These are phyloP conservation scores for Clarias pachynema DNA, from an alignment of 2,797 vertebrate genomes.

Conservation along the genomic window DNA sequence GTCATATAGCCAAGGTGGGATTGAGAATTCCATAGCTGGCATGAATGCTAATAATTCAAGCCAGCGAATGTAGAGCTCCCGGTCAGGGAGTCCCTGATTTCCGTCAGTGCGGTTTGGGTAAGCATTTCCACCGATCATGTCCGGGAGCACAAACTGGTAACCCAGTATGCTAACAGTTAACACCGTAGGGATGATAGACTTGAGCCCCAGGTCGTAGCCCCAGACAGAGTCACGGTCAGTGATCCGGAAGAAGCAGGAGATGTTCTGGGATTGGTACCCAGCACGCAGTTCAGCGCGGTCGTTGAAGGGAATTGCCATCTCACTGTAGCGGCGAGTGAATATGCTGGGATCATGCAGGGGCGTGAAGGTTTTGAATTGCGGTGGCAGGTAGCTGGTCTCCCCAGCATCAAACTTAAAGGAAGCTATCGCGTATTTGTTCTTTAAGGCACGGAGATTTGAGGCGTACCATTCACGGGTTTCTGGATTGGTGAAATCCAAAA, in stretches of 20 bases:
- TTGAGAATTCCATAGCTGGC: slow-evolving; percentile 95
- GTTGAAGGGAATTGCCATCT: slow-evolving; percentile 85
- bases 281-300: slow-evolving; percentile 85
- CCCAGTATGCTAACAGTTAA: slow-evolving; percentile 81
- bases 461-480: slow-evolving; percentile 87
- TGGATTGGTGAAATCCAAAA: slow-evolving; percentile 92
- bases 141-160: slow-evolving; percentile 86
- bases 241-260: slow-evolving; percentile 95
- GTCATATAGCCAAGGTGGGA: slow-evolving; percentile 92
- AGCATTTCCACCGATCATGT: slow-evolving; percentile 88
- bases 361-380: slow-evolving; percentile 83
- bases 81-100: slow-evolving; percentile 73
- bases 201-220: slow-evolving; percentile 91
- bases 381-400: slow-evolving; percentile 90
- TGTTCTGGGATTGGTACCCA: slow-evolving; percentile 90
- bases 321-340: slow-evolving; percentile 87
- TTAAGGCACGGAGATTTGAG: slow-evolving; percentile 78
- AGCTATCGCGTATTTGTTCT: slow-evolving; percentile 78
- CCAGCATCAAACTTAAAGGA: slow-evolving; percentile 96
- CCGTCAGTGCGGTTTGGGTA: slow-evolving; percentile 73
- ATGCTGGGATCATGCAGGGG: slow-evolving; percentile 83
- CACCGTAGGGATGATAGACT: slow-evolving; percentile 91
- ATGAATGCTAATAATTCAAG: slow-evolving; percentile 93
- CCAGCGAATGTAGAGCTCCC: slow-evolving; percentile 94
- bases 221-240: slow-evolving; percentile 91